Conservation (phyloP, 2,797 vertebrate genomes). For the Acridotheres tristis region DNA sequence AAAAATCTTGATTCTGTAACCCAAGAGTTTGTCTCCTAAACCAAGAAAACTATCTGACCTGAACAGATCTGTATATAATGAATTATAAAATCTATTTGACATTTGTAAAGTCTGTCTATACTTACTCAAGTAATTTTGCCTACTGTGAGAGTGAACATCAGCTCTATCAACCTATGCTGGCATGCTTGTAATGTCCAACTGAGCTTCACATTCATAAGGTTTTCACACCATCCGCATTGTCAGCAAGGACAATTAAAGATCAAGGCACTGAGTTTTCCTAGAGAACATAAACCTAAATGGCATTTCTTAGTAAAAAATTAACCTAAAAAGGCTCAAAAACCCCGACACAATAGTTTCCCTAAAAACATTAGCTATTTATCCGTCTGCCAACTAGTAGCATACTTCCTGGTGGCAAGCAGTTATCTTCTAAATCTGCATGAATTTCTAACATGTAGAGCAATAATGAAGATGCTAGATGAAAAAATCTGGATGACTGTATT, state of each 20-base stretch:
- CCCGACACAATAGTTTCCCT: background rate
- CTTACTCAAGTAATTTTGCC: background rate
- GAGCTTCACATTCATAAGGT: background rate
- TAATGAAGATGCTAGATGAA: background rate
- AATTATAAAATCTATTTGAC: background rate
- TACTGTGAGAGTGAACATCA: background rate
- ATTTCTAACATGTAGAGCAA: background rate
- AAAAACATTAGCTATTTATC: background rate
- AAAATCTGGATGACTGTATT: background rate
- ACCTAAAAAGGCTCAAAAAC: rapidly evolving
- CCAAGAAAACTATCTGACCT: background rate
- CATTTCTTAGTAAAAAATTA: background rate
- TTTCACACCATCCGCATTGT: background rate
- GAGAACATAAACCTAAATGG: background rate
- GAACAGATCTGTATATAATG: background rate
- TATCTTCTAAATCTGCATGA: background rate
- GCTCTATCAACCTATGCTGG: background rate
- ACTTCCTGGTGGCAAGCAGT: background rate
- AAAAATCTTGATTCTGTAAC: background rate
- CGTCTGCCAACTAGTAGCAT: rapidly evolving
- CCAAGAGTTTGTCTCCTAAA: background rate
- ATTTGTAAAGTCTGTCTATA: background rate
- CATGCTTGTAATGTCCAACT: background rate
- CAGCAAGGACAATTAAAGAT: background rate
- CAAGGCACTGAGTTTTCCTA: background rate